phyloP scores from a whole-genome alignment of 2,113 vertebrate species.

The Calyptommatus sinebrachiatus region DNA sequence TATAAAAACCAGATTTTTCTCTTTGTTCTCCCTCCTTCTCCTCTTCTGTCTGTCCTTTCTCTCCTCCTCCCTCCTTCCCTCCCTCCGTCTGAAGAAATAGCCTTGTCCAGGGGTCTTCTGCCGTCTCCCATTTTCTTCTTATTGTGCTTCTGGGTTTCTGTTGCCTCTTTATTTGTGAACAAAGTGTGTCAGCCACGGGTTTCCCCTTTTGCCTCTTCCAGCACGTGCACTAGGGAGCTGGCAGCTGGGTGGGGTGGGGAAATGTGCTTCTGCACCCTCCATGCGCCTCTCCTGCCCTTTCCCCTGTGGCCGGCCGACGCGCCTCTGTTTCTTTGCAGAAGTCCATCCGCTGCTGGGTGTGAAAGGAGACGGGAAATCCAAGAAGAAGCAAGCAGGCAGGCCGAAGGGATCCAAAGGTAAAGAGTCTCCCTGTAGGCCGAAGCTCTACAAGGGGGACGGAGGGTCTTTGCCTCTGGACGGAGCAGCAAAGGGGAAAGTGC shows the following conservation, averaged over 20 bases:
- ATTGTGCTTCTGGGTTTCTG: too few relatives aligned
- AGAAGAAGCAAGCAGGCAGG: constrained; percentile 98
- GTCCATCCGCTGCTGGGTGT: constrained; percentile 97
- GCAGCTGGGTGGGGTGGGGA: neutral
- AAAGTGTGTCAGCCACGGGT: neutral
- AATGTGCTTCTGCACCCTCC: neutral
- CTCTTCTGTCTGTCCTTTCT: too few relatives aligned
- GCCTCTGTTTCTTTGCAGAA: constrained; percentile 71
- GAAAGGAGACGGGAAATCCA: constrained; percentile 98
- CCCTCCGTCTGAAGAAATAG: too few relatives aligned
- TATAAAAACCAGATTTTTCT: too few relatives aligned
- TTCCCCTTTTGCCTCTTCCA: neutral
- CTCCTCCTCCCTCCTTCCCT: too few relatives aligned
- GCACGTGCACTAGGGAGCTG: neutral
- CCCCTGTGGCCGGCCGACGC: neutral
- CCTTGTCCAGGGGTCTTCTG: too few relatives aligned
- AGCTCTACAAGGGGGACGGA: constrained; percentile 95
- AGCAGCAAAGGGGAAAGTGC: constrained; percentile 91
- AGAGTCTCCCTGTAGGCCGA: constrained; percentile 98
- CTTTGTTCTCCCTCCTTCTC: too few relatives aligned
- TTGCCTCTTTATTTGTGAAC: too few relatives aligned
- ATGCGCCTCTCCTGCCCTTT: neutral
- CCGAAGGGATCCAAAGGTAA: constrained; percentile 99
- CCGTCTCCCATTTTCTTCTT: too few relatives aligned
- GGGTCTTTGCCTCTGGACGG: constrained; percentile 88